phyloP scores from a whole-genome alignment of 2,113 vertebrate genomes.

The Ondatra zibethicus region DNA sequence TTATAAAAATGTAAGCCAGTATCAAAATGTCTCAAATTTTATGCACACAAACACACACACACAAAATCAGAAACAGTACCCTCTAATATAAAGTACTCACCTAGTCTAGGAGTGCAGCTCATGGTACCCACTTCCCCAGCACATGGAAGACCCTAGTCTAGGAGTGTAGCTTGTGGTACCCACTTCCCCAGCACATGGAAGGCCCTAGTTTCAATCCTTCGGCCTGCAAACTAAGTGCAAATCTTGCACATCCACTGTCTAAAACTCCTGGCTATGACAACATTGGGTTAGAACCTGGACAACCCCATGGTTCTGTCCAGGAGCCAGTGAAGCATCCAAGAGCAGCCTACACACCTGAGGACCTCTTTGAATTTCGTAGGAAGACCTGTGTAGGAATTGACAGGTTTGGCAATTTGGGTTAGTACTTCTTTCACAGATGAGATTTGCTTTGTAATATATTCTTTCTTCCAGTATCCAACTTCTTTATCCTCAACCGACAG shows the following conservation, averaged over 20 bases:
- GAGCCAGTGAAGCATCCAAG: not conserved
- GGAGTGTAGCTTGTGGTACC: not conserved
- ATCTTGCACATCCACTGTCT: fast-evolving
- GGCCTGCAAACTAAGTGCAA: not conserved
- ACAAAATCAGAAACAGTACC: not conserved
- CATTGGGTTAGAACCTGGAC: fast-evolving
- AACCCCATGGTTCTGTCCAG: no score
- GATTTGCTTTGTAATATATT: constrained; percentile 87
- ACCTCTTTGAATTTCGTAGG: constrained; percentile 87
- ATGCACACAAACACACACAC: not conserved
- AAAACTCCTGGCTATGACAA: not conserved
- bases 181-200: not conserved
- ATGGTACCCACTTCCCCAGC: no score
- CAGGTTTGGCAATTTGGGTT: constrained; percentile 82
- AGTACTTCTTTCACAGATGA: constrained; percentile 81
- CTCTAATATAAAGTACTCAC: fast-evolving
- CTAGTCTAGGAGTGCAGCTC: not conserved
- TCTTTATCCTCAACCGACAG: constrained; percentile 77
- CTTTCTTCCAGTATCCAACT: constrained; percentile 91
- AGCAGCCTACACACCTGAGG: constrained; percentile 81
- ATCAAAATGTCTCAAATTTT: not conserved
- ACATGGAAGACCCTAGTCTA: no score
- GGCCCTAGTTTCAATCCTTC: not conserved
- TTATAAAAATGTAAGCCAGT: not conserved
- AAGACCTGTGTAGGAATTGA: constrained; percentile 89